Conservation (phyloP, 2,797 vertebrate species). For the Cyprinodon diabolis region DNA sequence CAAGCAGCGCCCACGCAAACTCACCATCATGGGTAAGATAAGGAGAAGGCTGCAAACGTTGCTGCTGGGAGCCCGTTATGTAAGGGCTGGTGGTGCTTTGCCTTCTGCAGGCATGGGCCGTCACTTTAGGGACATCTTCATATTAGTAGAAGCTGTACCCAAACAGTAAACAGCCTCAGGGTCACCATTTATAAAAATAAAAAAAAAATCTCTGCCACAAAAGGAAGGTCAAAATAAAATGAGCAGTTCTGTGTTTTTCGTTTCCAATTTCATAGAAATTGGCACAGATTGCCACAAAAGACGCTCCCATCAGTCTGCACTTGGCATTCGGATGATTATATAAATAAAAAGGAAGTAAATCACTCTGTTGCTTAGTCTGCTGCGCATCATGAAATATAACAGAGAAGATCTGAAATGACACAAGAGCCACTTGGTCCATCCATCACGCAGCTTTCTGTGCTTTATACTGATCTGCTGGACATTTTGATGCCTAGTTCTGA, state of each 20-base stretch:
- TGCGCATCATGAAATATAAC: slow-evolving; percentile 33
- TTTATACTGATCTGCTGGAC: slow-evolving; percentile 30
- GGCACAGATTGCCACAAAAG: background rate
- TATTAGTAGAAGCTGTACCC: slow-evolving; percentile 33
- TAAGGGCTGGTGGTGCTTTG: slow-evolving; percentile 21
- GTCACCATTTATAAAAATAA: slow-evolving; percentile 32
- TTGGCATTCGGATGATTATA: slow-evolving; percentile 28
- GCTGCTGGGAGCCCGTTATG: slow-evolving; percentile 28
- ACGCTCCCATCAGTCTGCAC: slow-evolving; percentile 13
- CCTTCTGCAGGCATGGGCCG: slow-evolving; percentile 21
- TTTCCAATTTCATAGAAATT: slow-evolving; percentile 7
- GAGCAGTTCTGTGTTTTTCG: background rate
- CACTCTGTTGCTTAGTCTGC: slow-evolving; percentile 10
- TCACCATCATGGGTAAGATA: slow-evolving; percentile 96
- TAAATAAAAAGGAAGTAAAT: slow-evolving; percentile 46
- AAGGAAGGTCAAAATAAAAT: slow-evolving; percentile 12
- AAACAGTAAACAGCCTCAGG: slow-evolving; percentile 32
- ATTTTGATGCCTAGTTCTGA: slow-evolving; percentile 45
- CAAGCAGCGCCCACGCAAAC: slow-evolving; percentile 96
- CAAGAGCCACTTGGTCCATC: slow-evolving; percentile 56
- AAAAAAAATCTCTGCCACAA: slow-evolving; percentile 15
- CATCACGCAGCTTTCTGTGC: slow-evolving; percentile 48
- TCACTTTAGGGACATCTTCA: slow-evolving; percentile 34
- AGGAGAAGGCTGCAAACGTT: slow-evolving; percentile 25
- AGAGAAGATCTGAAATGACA: slow-evolving; percentile 39